These are phyloP conservation scores for Catagonus wagneri DNA, from an alignment of 2,113 vertebrate species.

Conservation along the genomic window DNA sequence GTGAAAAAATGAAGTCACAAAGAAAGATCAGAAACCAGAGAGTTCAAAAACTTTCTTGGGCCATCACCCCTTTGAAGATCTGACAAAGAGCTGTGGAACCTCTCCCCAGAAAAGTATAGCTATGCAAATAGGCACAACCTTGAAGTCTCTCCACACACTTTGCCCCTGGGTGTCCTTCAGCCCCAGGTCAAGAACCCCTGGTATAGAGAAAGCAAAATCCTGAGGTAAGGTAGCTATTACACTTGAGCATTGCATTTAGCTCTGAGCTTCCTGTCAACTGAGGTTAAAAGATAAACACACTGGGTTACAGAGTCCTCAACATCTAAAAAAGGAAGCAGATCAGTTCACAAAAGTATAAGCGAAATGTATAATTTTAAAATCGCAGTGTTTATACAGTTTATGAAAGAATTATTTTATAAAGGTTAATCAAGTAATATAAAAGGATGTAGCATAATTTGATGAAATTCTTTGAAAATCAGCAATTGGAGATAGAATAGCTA, in stretches of 20 bases:
- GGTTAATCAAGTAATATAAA: constrained; percentile 58
- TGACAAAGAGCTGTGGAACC: constrained; percentile 20
- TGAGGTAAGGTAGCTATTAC: constrained; percentile 25
- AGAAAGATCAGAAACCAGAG: constrained; percentile 13
- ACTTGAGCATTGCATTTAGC: constrained; percentile 35
- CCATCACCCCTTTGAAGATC: not conserved
- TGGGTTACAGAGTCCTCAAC: constrained; percentile 1
- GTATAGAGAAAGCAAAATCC: constrained; percentile 27
- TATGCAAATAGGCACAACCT: constrained; percentile 20
- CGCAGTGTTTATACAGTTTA: constrained; percentile 48
- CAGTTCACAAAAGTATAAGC: constrained; percentile 47
- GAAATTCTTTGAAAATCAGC: constrained; percentile 58
- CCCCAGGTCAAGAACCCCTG: not conserved
- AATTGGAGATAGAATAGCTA: constrained; percentile 5
- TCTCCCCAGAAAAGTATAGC: not conserved
- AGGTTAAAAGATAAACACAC: constrained; percentile 52
- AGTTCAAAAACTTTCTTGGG: not conserved
- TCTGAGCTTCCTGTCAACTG: constrained; percentile 49
- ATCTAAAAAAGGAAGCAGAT: constrained; percentile 42
- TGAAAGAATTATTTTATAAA: constrained; percentile 47
- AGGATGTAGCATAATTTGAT: constrained; percentile 23
- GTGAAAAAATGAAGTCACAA: constrained; percentile 36
- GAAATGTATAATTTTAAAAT: constrained; percentile 61
- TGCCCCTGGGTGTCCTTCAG: constrained; percentile 21
- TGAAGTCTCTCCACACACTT: not conserved